Base-by-base conservation (phyloP, 2,888 invertebrate species). In the Mimachlamys varia region DNA sequence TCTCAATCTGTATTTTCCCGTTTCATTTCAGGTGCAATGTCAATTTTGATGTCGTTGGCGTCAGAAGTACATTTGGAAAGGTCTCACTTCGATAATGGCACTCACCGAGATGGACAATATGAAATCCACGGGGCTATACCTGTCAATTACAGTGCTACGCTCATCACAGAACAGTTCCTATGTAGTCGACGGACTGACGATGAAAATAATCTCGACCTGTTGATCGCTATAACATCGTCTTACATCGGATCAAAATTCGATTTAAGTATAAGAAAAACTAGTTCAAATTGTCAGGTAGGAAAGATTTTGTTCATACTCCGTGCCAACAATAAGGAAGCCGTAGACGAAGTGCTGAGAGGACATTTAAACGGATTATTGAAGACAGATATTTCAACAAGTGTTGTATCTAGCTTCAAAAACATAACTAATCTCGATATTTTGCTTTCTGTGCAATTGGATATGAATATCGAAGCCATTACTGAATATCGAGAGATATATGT, bases 381-480 rank as follows among this genome's bases (percentile, higher is more conserved):
- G 33, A 33, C 12, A 76, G 76, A 76, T 76, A 27, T 76, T 33
- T 76, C 76, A 7, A 27, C 3, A 5, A 76, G 33, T 76, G 33
- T 76, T 76, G 33, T 76, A 27, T 27, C 76, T 1, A 76, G 76
- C 33, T 76, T 76, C 33, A 76, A 76, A 76, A 76, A 76, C 76
- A 27, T 33, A 4, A 76, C 76, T 33, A 76, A 33, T 76, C 19
- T 76, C 10, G 76, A 76, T 76, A 76, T 76, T 76, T 76, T 76
- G 15, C 76, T 76, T 27, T 76, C 33, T 33, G 76, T 76, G 22
- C 76, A 76, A 33, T n/a, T 88, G 22, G 55, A 27, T 0, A 50
- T 91, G 53, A 89, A 91, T 76, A 89, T n/a, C 88, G 38, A 62
- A 10, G 89, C 89, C 37, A 89, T 90, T 10, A 38, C 87, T 33